These are phyloP conservation scores for Caiman crocodilus DNA, from an alignment of 2,797 vertebrate genomes.

Conservation along the genomic window DNA sequence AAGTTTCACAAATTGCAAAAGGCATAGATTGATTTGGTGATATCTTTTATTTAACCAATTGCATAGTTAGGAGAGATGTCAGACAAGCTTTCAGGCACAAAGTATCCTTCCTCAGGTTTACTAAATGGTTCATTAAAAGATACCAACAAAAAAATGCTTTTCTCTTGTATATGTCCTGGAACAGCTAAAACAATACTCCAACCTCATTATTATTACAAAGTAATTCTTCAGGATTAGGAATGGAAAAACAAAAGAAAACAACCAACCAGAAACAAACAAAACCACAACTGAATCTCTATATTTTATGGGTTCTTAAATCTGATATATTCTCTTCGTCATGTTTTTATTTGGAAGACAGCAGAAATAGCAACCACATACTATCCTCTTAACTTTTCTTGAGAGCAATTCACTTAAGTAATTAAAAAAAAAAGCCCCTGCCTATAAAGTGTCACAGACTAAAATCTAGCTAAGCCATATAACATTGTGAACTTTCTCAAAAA, in stretches of 20 bases:
- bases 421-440: not conserved
- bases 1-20: too few species aligned
- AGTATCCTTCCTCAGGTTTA: too few species aligned
- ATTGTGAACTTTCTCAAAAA: not conserved
- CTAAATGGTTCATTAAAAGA: too few species aligned
- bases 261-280: not conserved
- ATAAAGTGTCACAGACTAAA: not conserved
- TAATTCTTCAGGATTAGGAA: not conserved
- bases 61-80: too few species aligned
- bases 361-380: not conserved
- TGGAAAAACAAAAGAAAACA: not conserved
- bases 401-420: not conserved
- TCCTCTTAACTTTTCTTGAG: not conserved
- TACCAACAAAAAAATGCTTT: too few species aligned
- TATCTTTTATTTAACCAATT: too few species aligned
- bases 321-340: not conserved
- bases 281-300: not conserved
- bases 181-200: too few species aligned
- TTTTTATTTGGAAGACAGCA: not conserved
- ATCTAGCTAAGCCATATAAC: not conserved
- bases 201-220: too few species aligned
- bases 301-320: not conserved
- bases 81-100: too few species aligned
- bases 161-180: too few species aligned
- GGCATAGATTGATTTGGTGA: too few species aligned